Evolutionary conservation across 2,888 invertebrate species (phyloP), one percentile per base, ranked within the genome.

Genomic region (Sphaeridia pumilis): DNA sequence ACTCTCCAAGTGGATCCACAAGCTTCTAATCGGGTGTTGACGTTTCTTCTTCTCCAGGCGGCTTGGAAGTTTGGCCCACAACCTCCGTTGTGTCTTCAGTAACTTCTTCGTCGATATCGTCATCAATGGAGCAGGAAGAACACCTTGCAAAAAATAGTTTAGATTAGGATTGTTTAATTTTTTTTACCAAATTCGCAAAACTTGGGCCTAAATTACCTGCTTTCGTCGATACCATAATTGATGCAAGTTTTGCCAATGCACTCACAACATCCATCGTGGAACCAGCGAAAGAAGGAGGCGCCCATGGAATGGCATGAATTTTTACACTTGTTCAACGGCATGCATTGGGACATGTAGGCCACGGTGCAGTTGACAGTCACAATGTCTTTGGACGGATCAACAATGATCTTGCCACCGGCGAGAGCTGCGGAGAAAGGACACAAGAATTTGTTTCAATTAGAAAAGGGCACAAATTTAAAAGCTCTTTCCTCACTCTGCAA

Each of bases 201-300:
- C 17, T 46, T 21, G 12, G 24, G 27, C 21, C 25, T 51, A 43
- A 45, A 61, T 57, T 63, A 84, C 78, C 84, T 80, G 74, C 86
- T 86, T 68, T 88, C 85, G 67, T 86, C 85, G 57, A 88, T 83
- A 1, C 92, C 93, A 70, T 88, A 92, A 69, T 87, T 87, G 59
- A 88, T 77, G 69, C 92, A 93, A 45, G 82, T 83, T 59, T 82
- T 81, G 1, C 92, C 90, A 47, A 92, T 81, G 69, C 92, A 93
- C 71, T 93, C 87, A 70, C 93, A 93, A 69, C 93, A 93, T 1
- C 90, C 92, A 68, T 90, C 87, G 70, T 90, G 88, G 72, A 92
- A 92, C 90, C 92, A 92, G 66, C 92, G 81, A 74, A 77, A 89
- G 67, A 82, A 83, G 46, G 82, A 78, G 1, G 88, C 81, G 31